Base-by-base conservation (phyloP, 1,140 invertebrate genomes). In the Bactericera cockerelli region DNA sequence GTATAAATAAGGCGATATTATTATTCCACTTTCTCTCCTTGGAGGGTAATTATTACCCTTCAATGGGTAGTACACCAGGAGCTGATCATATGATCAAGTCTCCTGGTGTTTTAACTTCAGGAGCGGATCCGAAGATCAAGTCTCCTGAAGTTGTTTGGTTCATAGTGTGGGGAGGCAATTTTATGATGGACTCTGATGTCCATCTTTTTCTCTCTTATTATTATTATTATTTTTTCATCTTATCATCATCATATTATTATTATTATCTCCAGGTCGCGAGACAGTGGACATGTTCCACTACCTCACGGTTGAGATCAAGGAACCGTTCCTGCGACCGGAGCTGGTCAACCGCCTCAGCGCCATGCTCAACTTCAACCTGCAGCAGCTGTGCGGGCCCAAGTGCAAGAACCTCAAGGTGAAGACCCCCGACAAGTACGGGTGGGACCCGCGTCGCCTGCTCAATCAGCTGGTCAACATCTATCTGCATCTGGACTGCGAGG, bases 251-350 rank as follows among this genome's bases (percentile, higher is more conserved):
- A 55, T 95, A 93, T 8, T 74, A 98, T n/a, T n/a, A n/a, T n/a
- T n/a, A n/a, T n/a, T n/a, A n/a, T n/a, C n/a, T n/a, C n/a, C n/a
- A 25, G 94, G 93, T 21, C 82, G 85, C 62, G 94, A 98, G 70
- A 98, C 94, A 3, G 93, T 99, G 49, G 90, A 98, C 67, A 95
- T 98, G 91, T 90, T 99, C 71, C 88, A 96, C 69, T 97, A 98
- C 72, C 76, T 99, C 55, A 98, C 94, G 4, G 82, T 87, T 55
- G 87, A 95, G 65, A 96, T 98, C 58, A 87, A 87, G 63, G 86
- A 93, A 69, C 93, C 94, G 19, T 99, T 99, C 70, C 75, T 96
- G 60, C 79, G 87, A 60, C 84, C 89, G 0, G 93, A 96, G 74
- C 74, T 99, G 49, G 91, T 92, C 16, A 89, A 92, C 67, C 78